phyloP scores from a whole-genome alignment of 2,797 vertebrate genomes.

The Coracias cyanogaster region DNA sequence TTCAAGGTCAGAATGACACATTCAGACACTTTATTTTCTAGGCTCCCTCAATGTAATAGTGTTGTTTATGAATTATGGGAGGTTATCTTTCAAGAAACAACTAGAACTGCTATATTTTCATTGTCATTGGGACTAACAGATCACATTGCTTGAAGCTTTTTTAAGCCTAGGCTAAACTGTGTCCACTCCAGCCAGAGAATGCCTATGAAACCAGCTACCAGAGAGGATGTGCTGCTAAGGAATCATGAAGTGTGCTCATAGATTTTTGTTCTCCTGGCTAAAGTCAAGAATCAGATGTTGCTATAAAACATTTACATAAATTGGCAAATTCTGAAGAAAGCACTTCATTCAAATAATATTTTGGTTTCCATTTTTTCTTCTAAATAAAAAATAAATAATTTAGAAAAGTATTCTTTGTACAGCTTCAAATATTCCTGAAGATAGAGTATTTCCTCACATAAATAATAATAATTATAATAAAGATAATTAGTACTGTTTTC shows the following conservation, averaged over 20 bases:
- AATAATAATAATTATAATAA: background rate
- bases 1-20: constrained; percentile 31
- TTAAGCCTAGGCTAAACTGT: background rate
- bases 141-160: background rate
- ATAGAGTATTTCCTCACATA: background rate
- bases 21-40: constrained; percentile 28
- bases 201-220: background rate
- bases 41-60: background rate
- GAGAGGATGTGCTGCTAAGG: background rate
- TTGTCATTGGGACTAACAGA: background rate
- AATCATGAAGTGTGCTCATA: background rate
- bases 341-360: background rate
- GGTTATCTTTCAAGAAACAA: background rate
- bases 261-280: background rate
- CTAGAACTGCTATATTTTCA: background rate
- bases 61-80: background rate
- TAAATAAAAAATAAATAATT: background rate
- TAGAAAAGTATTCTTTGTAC: background rate
- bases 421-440: background rate
- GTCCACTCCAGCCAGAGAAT: background rate
- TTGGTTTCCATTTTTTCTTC: background rate
- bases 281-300: background rate
- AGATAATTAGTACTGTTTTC: background rate
- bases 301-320: background rate
- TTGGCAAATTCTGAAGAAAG: background rate